Evolutionary conservation across 1,140 invertebrate species (phyloP).

Genomic region (Oryctes rhinoceros): DNA sequence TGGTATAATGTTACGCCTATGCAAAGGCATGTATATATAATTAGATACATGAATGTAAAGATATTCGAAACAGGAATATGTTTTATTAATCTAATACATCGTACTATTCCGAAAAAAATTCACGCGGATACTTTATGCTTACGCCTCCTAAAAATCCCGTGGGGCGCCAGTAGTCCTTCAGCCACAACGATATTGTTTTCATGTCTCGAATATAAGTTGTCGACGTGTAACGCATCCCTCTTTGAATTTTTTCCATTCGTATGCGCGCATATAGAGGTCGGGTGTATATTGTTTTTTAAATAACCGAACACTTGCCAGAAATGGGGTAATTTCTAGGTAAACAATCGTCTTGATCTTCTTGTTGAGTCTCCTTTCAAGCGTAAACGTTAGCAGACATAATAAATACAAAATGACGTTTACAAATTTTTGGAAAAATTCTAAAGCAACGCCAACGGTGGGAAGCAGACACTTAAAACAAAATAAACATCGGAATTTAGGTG

Average conservation of each 20-base stretch:
- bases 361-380: not conserved
- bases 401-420: slow-evolving; percentile 26
- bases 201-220: slow-evolving; percentile 9
- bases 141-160: slow-evolving; percentile 1
- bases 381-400: slow-evolving; percentile 17
- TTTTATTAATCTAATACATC: slow-evolving; percentile 13
- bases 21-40: not conserved
- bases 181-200: slow-evolving; percentile 4
- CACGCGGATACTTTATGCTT: not conserved
- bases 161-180: not conserved
- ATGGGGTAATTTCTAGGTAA: slow-evolving; percentile 27
- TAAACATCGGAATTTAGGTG: not conserved
- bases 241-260: not conserved
- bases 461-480: slow-evolving; percentile 11
- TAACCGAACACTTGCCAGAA: slow-evolving; percentile 1
- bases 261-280: not conserved
- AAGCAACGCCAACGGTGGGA: not conserved
- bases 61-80: not conserved
- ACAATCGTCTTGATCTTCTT: slow-evolving; percentile 3
- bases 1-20: slow-evolving; percentile 8
- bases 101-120: not conserved
- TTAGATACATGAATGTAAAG: not conserved
- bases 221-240: slow-evolving; percentile 10
- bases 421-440: slow-evolving; percentile 26
- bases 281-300: slow-evolving; percentile 29